Evolutionary conservation across 2,797 vertebrate species (phyloP).

Genomic region (Schizopygopsis malacanthus): DNA sequence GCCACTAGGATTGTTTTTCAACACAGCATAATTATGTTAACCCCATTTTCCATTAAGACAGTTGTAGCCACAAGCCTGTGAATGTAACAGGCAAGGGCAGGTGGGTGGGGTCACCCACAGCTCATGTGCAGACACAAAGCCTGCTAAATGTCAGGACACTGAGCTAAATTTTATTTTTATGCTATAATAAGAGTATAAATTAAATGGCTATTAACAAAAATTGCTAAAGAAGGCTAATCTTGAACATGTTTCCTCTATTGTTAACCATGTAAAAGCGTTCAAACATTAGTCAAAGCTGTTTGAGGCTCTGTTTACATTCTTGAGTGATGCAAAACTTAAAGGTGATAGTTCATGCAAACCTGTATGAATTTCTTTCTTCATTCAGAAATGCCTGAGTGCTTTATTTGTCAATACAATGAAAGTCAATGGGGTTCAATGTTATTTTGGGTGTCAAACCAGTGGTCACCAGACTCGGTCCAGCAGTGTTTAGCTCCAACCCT

Average conservation of each 20-base stretch:
- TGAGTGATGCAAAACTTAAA: neutral
- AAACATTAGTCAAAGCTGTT: neutral
- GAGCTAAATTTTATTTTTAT: constrained; percentile 1
- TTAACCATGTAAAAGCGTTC: neutral
- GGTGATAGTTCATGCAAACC: neutral
- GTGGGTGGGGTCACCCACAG: constrained; percentile 60
- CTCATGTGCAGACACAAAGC: constrained; percentile 39
- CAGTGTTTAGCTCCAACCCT: too few relatives aligned
- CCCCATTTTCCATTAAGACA: constrained; percentile 66
- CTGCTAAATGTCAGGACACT: constrained; percentile 19
- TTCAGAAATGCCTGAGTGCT: neutral
- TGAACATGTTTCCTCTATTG: neutral
- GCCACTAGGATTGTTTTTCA: constrained; percentile 66
- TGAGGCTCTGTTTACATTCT: neutral
- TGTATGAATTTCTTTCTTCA: neutral
- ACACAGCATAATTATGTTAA: constrained; percentile 64
- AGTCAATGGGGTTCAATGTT: neutral
- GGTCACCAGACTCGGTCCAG: too few relatives aligned
- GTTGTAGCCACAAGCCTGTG: constrained; percentile 58
- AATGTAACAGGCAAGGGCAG: constrained; percentile 53
- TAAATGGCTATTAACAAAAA: neutral
- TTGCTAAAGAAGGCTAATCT: neutral
- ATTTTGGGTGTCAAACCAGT: neutral
- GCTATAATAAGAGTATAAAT: neutral
- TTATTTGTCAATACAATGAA: neutral